phyloP scores from a whole-genome alignment of 2,113 vertebrate species.

The Potamarius usumacintae region DNA sequence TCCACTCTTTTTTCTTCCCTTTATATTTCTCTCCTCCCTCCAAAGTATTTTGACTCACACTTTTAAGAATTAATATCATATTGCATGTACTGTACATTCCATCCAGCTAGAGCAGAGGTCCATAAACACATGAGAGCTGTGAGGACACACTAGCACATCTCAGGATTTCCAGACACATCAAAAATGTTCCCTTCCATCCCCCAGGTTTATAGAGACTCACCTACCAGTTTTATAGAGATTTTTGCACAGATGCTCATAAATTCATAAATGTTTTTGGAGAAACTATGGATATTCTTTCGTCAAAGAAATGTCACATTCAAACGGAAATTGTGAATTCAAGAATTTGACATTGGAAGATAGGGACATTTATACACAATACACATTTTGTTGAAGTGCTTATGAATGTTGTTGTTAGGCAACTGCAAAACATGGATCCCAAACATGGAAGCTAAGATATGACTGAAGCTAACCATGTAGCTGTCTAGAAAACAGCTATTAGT shows the following conservation, averaged over 20 bases:
- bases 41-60: neutral
- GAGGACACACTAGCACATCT: neutral
- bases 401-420: neutral
- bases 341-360: neutral
- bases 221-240: neutral
- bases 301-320: neutral
- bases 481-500: no score
- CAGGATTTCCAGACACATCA: neutral
- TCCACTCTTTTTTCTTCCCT: neutral
- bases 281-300: neutral
- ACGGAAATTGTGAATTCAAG: neutral
- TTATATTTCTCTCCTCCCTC: neutral
- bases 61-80: slow-evolving; percentile 7
- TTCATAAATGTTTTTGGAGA: neutral
- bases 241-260: neutral
- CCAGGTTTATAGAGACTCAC: neutral
- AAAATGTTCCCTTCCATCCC: neutral
- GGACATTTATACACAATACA: neutral
- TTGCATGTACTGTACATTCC: neutral
- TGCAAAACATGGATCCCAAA: neutral
- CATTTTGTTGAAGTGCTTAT: neutral
- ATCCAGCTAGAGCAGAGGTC: neutral
- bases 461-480: neutral
- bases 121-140: neutral
- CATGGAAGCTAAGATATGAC: neutral